Conservation (phyloP, 2,888 invertebrate genomes). For the Bimastos eiseni region DNA sequence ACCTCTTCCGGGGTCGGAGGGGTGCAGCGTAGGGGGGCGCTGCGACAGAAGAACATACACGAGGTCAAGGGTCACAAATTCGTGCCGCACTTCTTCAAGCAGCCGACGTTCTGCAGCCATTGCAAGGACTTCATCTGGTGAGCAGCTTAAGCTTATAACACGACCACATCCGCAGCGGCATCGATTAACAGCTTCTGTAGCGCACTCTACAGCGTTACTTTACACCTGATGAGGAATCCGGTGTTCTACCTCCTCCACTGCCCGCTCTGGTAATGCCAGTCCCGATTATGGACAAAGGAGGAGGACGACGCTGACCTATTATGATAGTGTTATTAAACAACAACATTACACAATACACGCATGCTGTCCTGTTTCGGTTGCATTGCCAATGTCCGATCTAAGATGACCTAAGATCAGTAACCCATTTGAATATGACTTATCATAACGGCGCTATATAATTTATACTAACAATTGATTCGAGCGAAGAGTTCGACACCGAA, state of each 20-base stretch:
- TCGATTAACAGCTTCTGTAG: background rate
- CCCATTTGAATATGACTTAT: background rate
- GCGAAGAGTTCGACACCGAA: background rate
- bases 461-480: background rate
- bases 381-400: background rate
- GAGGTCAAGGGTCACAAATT: constrained; percentile 98
- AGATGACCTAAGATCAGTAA: background rate
- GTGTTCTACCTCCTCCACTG: background rate
- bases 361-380: background rate
- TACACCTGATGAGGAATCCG: background rate
- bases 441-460: background rate
- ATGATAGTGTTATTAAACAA: too few relatives aligned
- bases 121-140: constrained; percentile 99
- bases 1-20: constrained; percentile 8
- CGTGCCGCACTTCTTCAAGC: constrained; percentile 99
- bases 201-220: background rate
- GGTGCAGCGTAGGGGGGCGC: constrained; percentile 73
- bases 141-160: constrained; percentile 63
- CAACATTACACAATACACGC: too few relatives aligned
- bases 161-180: background rate
- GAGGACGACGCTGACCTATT: too few relatives aligned
- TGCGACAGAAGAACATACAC: constrained; percentile 99
- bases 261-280: too few relatives aligned
- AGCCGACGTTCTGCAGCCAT: too few relatives aligned
- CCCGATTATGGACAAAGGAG: too few relatives aligned